phyloP scores from a whole-genome alignment of 2,797 vertebrate species.

The Hemitrygon akajei region DNA sequence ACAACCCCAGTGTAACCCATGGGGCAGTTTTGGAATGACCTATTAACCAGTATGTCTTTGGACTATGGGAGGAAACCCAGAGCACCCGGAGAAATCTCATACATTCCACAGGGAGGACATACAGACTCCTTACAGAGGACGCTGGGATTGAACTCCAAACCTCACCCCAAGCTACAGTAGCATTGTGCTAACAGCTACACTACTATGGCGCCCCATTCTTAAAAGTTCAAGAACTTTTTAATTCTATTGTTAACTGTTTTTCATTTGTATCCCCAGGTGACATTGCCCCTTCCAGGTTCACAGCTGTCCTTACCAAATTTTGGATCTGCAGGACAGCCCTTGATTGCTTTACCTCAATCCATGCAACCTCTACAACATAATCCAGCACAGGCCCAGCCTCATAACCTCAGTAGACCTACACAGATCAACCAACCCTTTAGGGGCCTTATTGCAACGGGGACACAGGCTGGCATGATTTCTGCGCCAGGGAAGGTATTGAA shows the following conservation, averaged over 20 bases:
- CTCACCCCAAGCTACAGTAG: too few species aligned
- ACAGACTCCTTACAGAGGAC: too few species aligned
- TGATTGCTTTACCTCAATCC: conserved; percentile 79
- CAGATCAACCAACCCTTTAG: conserved; percentile 81
- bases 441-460: conserved; percentile 78
- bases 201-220: too few species aligned
- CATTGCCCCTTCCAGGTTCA: conserved; percentile 81
- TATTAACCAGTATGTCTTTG: too few species aligned
- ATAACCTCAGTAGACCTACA: conserved; percentile 76
- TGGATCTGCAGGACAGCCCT: conserved; percentile 85
- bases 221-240: neutral
- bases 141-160: too few species aligned
- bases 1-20: too few species aligned
- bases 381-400: conserved; percentile 77
- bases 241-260: conserved; percentile 41
- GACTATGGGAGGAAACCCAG: too few species aligned
- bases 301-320: conserved; percentile 87
- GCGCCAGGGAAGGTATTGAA: conserved; percentile 72
- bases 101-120: too few species aligned
- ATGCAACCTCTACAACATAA: conserved; percentile 74
- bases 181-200: too few species aligned
- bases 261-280: conserved; percentile 62
- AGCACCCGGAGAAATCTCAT: too few species aligned
- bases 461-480: conserved; percentile 84
- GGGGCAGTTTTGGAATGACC: too few species aligned